phyloP scores from a whole-genome alignment of 2,797 vertebrate species.

The Podarcis lilfordi region DNA sequence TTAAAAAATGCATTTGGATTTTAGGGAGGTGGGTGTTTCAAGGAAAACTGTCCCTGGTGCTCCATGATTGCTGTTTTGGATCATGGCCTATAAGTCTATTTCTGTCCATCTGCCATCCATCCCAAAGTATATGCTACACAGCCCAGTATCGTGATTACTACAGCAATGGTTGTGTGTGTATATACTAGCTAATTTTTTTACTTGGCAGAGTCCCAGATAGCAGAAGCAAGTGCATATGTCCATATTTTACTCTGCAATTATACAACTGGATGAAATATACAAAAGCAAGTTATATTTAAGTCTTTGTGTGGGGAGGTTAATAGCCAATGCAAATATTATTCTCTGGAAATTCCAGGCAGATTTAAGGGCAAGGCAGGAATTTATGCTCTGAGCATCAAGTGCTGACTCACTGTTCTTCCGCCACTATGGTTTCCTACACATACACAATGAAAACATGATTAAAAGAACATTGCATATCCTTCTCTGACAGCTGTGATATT shows the following conservation, averaged over 20 bases:
- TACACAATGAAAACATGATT: conserved; percentile 19
- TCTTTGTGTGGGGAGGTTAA: background rate
- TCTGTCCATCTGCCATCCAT: conserved; percentile 28
- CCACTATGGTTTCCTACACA: conserved; percentile 35
- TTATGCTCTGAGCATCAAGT: conserved; percentile 45
- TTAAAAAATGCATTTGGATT: background rate
- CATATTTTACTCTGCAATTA: conserved; percentile 55
- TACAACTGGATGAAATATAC: conserved; percentile 61
- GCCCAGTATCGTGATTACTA: conserved; percentile 38
- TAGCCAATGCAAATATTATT: conserved; percentile 72
- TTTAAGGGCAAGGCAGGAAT: conserved; percentile 53
- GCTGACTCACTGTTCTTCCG: conserved; percentile 53
- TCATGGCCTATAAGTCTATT: background rate
- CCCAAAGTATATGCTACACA: conserved; percentile 44
- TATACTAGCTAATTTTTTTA: conserved; percentile 41
- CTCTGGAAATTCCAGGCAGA: conserved; percentile 60
- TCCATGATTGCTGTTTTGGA: background rate
- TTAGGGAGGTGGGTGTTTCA: background rate
- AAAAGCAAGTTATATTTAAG: conserved; percentile 60
- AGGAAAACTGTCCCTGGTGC: background rate
- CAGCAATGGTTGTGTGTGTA: conserved; percentile 35
- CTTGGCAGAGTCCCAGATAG: conserved; percentile 49
- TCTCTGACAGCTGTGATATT: background rate
- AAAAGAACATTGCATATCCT: conserved; percentile 9
- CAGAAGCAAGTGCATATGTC: conserved; percentile 41